phyloP scores from a whole-genome alignment of 2,888 invertebrate genomes.

The Cantharis lateralis region DNA sequence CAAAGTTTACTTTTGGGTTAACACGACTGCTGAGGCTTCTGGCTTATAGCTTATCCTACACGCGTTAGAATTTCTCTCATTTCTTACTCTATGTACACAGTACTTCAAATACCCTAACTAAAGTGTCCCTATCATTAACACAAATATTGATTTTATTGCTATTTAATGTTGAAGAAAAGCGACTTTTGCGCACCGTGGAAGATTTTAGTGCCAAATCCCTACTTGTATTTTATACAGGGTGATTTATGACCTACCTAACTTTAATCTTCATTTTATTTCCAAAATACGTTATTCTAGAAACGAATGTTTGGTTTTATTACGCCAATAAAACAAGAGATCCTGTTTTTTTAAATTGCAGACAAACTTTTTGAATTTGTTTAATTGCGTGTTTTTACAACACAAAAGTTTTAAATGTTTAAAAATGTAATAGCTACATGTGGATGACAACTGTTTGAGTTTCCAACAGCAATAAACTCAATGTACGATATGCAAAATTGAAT shows the following conservation, averaged over 20 bases:
- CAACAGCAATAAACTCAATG: neutral
- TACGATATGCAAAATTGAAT: neutral
- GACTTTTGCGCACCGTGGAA: neutral
- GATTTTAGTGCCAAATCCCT: neutral
- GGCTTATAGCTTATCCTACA: neutral
- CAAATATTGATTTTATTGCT: slow-evolving; percentile 11
- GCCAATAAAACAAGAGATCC: neutral
- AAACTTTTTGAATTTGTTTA: neutral
- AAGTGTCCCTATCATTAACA: slow-evolving; percentile 7
- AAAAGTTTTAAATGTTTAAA: neutral
- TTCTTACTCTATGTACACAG: slow-evolving; percentile 4
- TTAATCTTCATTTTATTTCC: neutral
- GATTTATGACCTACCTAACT: neutral
- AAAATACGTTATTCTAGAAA: neutral
- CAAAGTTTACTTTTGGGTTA: neutral
- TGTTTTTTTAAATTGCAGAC: neutral
- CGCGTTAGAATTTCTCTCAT: neutral
- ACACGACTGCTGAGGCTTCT: neutral
- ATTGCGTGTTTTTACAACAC: neutral
- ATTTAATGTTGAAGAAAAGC: neutral
- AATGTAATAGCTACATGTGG: neutral
- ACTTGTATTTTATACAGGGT: neutral
- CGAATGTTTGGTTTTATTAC: neutral
- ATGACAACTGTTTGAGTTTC: neutral
- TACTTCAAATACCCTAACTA: slow-evolving; percentile 4